Evolutionary conservation across 2,797 vertebrate species (phyloP).

Genomic region (Bothrops alternatus): DNA sequence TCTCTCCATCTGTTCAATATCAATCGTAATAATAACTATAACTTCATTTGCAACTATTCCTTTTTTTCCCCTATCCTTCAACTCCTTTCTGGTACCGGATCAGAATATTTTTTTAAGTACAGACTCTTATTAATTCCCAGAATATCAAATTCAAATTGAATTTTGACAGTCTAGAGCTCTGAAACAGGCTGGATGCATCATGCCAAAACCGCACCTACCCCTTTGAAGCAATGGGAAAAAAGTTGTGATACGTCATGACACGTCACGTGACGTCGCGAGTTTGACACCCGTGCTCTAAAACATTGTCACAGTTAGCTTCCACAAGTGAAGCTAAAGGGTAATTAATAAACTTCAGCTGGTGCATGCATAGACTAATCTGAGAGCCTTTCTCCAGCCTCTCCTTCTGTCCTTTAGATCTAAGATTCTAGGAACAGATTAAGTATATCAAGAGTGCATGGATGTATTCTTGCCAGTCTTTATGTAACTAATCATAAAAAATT

Average conservation of each 20-base stretch:
- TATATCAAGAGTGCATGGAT: neutral
- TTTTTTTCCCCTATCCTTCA: neutral
- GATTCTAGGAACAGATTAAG: neutral
- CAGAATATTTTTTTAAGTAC: slow-evolving; percentile 28
- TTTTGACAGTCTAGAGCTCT: neutral
- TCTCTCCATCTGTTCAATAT: neutral
- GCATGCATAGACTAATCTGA: neutral
- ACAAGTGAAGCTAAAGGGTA: neutral
- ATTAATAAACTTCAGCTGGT: neutral
- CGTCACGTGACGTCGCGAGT: too few species aligned
- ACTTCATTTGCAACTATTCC: neutral
- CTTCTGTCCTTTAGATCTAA: neutral
- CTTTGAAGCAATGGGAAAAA: too few species aligned
- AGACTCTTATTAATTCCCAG: neutral
- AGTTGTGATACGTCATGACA: too few species aligned
- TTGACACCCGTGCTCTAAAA: neutral
- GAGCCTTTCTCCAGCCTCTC: neutral
- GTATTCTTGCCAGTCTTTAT: neutral
- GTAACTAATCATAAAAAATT: neutral
- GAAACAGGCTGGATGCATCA: neutral
- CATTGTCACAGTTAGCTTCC: neutral
- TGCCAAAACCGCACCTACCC: too few species aligned
- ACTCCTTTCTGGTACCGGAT: neutral
- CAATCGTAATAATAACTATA: neutral
- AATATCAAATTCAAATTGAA: neutral